Evolutionary conservation across 92 coral and sea anemone species (phyloP).

Genomic region (Parazoanthus atlanticus): DNA sequence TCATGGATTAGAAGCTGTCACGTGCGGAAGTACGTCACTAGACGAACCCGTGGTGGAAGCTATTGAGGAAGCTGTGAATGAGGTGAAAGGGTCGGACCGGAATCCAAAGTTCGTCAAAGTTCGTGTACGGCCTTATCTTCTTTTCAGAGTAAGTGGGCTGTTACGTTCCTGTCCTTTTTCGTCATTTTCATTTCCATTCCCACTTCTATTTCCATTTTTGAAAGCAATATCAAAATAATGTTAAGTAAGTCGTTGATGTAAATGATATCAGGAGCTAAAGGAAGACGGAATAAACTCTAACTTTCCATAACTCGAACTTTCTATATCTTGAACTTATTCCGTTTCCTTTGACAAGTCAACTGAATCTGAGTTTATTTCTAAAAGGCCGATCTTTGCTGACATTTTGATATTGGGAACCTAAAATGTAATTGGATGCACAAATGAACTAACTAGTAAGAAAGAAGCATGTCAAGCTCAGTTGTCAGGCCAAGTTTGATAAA

Average conservation of each 20-base stretch:
- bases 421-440: no score
- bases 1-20: slow-evolving; percentile 70
- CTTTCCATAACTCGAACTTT: neutral
- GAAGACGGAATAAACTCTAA: no score
- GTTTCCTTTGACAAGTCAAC: no score
- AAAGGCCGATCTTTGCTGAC: no score
- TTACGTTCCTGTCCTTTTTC: neutral
- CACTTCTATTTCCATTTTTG: neutral
- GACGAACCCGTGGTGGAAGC: slow-evolving; percentile 90
- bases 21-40: slow-evolving; percentile 84
- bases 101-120: slow-evolving; percentile 85
- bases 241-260: neutral
- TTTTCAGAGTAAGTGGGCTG: slow-evolving; percentile 79
- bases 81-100: slow-evolving; percentile 11
- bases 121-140: slow-evolving; percentile 86
- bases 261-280: neutral
- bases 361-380: no score
- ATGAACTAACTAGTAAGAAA: no score
- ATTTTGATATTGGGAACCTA: no score
- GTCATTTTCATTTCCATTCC: neutral
- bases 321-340: neutral
- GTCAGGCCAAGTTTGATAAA: no score
- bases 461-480: no score
- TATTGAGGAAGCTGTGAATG: slow-evolving; percentile 69
- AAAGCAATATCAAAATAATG: no score